Percentiles rank a stretch among this genome's conserved stretches.
These are phyloP conservation scores for Trinectes maculatus DNA, from an alignment of 2,113 vertebrate genomes.

Conservation along the genomic window DNA sequence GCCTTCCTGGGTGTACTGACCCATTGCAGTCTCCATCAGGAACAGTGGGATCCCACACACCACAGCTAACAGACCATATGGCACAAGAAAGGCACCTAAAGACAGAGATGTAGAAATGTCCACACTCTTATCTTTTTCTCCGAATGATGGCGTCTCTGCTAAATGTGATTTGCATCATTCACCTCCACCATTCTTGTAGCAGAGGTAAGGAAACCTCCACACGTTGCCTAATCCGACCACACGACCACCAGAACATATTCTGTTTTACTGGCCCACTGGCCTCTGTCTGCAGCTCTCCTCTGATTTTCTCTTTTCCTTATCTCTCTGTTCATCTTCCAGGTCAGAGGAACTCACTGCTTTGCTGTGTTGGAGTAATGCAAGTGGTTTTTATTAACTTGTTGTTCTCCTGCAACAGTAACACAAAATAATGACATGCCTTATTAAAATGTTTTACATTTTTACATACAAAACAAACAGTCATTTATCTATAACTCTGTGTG, in stretches of 20 bases:
- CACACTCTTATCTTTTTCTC: background rate
- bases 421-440: no score
- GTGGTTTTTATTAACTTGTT: no score
- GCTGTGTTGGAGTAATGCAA: no score
- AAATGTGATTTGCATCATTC: background rate
- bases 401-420: no score
- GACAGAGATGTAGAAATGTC: background rate
- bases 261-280: conserved; percentile 32
- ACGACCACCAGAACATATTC: conserved; percentile 41
- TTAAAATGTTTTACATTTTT: no score
- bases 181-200: conserved; percentile 53
- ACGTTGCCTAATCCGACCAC: conserved; percentile 41
- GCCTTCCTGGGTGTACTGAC: conserved; percentile 64
- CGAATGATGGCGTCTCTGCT: background rate
- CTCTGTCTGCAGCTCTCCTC: conserved; percentile 6
- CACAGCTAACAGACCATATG: conserved; percentile 40
- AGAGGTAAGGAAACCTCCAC: conserved; percentile 50
- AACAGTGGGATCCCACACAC: conserved; percentile 52
- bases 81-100: conserved; percentile 44
- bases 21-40: conserved; percentile 41
- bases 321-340: conserved; percentile 5
- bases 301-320: background rate
- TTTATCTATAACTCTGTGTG: no score
- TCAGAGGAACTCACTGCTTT: background rate
- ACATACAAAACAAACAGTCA: no score